phyloP scores from a whole-genome alignment of 2,113 vertebrate genomes.

The Merops nubicus region DNA sequence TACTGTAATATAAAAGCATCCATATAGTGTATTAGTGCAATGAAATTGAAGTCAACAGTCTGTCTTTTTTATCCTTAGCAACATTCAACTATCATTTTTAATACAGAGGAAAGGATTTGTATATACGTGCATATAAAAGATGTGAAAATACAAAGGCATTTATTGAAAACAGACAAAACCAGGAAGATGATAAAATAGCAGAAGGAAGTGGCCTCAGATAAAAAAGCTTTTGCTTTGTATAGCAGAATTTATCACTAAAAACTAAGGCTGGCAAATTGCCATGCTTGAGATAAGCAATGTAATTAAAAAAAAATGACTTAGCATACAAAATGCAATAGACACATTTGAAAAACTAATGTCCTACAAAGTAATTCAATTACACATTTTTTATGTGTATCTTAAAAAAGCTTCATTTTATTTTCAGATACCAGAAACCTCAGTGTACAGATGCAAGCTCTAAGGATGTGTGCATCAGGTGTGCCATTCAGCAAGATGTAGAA shows the following conservation, averaged over 20 bases:
- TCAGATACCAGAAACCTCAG: neutral
- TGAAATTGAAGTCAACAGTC: neutral
- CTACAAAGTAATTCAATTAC: neutral
- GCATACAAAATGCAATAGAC: neutral
- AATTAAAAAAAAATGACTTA: neutral
- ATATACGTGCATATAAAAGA: slow-evolving; percentile 46
- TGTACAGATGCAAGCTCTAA: neutral
- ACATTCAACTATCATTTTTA: neutral
- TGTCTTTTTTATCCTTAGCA: slow-evolving; percentile 3
- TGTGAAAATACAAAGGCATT: slow-evolving; percentile 70
- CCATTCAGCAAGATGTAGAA: neutral
- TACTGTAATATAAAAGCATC: neutral
- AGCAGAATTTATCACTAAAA: slow-evolving; percentile 38
- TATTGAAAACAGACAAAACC: slow-evolving; percentile 75
- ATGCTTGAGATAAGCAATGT: neutral
- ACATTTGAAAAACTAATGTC: neutral
- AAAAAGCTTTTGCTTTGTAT: slow-evolving; percentile 58
- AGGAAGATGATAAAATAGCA: slow-evolving; percentile 73
- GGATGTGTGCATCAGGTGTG: neutral
- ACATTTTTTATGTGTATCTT: slow-evolving; percentile 5
- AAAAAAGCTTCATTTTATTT: neutral
- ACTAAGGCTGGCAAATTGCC: slow-evolving; percentile 1
- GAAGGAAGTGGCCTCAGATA: slow-evolving; percentile 72
- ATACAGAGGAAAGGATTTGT: slow-evolving; percentile 37
- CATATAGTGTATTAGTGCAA: neutral